phyloP scores from a whole-genome alignment of 2,888 invertebrate genomes.

The Leptinotarsa tumamoca region DNA sequence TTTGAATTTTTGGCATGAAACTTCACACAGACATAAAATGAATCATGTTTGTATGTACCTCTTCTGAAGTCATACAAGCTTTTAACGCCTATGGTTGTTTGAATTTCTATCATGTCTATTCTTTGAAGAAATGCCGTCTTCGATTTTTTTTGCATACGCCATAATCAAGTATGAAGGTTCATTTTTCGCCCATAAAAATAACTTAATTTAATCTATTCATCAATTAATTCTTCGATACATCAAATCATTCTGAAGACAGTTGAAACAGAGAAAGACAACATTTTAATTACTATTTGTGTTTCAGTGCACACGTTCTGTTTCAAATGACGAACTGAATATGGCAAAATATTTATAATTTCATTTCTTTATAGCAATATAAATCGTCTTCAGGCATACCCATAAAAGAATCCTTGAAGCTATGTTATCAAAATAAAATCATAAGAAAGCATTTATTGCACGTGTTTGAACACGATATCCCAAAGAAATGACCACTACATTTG shows the following conservation, averaged over 20 bases:
- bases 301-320: neutral
- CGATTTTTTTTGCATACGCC: too few relatives aligned
- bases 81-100: too few relatives aligned
- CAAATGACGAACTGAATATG: slow-evolving; percentile 3
- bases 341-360: slow-evolving; percentile 16
- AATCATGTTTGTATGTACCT: too few relatives aligned
- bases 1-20: too few relatives aligned
- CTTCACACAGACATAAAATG: too few relatives aligned
- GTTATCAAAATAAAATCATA: slow-evolving; percentile 47
- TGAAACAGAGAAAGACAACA: neutral
- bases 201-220: too few relatives aligned
- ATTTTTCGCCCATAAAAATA: too few relatives aligned
- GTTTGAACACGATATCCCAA: slow-evolving; percentile 56
- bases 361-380: slow-evolving; percentile 20
- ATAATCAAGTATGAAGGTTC: too few relatives aligned
- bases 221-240: neutral
- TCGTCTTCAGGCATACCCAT: slow-evolving; percentile 16
- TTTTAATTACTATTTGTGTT: neutral
- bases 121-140: too few relatives aligned
- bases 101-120: too few relatives aligned
- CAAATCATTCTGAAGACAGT: neutral
- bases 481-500: slow-evolving; percentile 57
- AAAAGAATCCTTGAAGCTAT: slow-evolving; percentile 40
- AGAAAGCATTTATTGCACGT: slow-evolving; percentile 46
- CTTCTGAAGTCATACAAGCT: too few relatives aligned